Evolutionary conservation across 2,113 vertebrate species (phyloP).

Genomic region (Leucosticte australis): DNA sequence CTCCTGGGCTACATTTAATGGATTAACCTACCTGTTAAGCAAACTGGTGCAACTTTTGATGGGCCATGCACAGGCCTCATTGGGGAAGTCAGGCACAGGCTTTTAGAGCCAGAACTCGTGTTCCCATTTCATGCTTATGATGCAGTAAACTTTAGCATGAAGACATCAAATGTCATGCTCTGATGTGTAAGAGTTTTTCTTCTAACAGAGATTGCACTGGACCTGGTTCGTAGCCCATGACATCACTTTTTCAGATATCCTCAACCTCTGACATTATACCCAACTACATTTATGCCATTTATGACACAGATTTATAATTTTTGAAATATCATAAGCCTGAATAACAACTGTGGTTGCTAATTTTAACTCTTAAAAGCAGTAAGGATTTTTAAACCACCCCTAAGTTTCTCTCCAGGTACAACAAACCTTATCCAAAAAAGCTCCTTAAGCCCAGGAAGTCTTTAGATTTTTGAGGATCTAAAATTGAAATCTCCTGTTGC

Average conservation of each 20-base stretch:
- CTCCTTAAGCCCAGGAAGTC: background rate
- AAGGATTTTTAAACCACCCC: background rate
- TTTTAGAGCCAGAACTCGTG: background rate
- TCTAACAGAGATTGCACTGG: background rate
- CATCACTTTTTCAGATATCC: background rate
- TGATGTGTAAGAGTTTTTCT: background rate
- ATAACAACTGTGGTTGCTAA: background rate
- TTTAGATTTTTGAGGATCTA: background rate
- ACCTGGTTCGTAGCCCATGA: background rate
- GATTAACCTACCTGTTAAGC: background rate
- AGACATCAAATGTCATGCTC: background rate
- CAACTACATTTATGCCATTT: background rate
- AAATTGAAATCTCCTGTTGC: background rate
- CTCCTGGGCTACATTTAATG: background rate
- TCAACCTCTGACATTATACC: background rate
- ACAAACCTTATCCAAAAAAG: accelerated
- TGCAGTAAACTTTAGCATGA: background rate
- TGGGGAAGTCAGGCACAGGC: background rate
- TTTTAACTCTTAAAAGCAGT: background rate
- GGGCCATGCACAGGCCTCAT: background rate
- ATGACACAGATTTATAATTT: background rate
- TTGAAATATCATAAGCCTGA: background rate
- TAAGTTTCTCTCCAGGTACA: background rate
- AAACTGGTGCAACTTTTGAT: background rate
- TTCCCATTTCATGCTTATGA: background rate